phyloP scores from a whole-genome alignment of 2,888 invertebrate genomes.

The Ptilodon capucinus region DNA sequence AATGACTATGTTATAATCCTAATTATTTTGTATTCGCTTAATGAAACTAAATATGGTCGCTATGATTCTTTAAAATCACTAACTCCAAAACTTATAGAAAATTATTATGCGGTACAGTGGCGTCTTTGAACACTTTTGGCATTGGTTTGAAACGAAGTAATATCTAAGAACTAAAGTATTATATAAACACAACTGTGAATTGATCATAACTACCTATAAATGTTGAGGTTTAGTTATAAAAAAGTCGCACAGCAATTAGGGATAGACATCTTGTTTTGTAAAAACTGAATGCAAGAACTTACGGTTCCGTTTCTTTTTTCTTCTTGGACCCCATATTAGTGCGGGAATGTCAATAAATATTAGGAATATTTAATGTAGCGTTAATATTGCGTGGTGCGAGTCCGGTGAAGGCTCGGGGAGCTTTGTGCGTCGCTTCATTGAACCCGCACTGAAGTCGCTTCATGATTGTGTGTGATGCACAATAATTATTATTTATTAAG shows the following conservation, averaged over 20 bases:
- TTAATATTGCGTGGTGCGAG: neutral
- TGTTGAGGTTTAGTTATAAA: neutral
- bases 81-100: too few relatives aligned
- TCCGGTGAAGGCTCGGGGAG: neutral
- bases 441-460: neutral
- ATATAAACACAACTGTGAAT: too few relatives aligned
- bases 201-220: too few relatives aligned
- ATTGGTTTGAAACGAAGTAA: too few relatives aligned
- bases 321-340: slow-evolving; percentile 31
- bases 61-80: too few relatives aligned
- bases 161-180: too few relatives aligned
- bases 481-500: neutral
- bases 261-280: too few relatives aligned
- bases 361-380: neutral
- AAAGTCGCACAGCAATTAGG: slow-evolving; percentile 23
- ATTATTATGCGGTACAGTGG: too few relatives aligned
- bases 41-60: too few relatives aligned
- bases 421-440: neutral
- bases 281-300: slow-evolving; percentile 16
- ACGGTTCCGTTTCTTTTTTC: slow-evolving; percentile 30
- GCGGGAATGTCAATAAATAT: neutral
- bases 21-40: too few relatives aligned
- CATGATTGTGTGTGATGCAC: neutral
- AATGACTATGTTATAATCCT: too few relatives aligned
- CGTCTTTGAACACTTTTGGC: too few relatives aligned